Conservation (phyloP, 2,113 vertebrate species). For the Caretta caretta region DNA sequence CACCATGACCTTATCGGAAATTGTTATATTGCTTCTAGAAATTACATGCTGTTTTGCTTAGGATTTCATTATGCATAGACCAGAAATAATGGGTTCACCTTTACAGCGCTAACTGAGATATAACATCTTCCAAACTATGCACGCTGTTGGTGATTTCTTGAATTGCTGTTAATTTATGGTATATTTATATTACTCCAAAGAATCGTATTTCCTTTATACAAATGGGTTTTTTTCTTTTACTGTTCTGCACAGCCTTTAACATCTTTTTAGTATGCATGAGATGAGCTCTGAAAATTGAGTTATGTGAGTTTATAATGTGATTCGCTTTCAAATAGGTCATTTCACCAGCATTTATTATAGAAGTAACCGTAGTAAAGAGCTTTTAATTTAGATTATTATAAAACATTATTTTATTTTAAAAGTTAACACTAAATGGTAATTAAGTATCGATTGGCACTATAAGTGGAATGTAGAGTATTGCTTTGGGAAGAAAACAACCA, state of each 20-base stretch:
- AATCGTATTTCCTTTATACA: constrained; percentile 25
- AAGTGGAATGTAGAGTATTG: rapidly evolving
- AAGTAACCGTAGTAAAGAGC: constrained; percentile 35
- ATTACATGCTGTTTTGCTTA: constrained; percentile 35
- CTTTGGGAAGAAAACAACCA: not conserved
- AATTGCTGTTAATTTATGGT: constrained; percentile 42
- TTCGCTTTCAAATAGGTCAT: constrained; percentile 56
- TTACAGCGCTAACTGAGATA: not conserved
- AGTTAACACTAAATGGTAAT: constrained; percentile 19
- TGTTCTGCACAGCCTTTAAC: constrained; percentile 23
- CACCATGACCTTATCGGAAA: not conserved
- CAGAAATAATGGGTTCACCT: not conserved
- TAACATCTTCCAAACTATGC: not conserved
- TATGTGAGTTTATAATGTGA: constrained; percentile 54
- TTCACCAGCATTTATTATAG: constrained; percentile 41
- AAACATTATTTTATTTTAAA: constrained; percentile 47
- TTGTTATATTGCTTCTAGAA: constrained; percentile 43
- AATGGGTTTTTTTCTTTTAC: constrained; percentile 25
- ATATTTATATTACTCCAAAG: constrained; percentile 8
- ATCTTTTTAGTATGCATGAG: constrained; percentile 49
- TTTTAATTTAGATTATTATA: constrained; percentile 33
- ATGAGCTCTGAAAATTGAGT: constrained; percentile 47
- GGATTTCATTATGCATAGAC: not conserved
- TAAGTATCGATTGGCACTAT: not conserved
- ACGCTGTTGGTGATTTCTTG: constrained; percentile 23